phyloP scores from a whole-genome alignment of 2,113 vertebrate genomes.

The Lampris megalopsis region DNA sequence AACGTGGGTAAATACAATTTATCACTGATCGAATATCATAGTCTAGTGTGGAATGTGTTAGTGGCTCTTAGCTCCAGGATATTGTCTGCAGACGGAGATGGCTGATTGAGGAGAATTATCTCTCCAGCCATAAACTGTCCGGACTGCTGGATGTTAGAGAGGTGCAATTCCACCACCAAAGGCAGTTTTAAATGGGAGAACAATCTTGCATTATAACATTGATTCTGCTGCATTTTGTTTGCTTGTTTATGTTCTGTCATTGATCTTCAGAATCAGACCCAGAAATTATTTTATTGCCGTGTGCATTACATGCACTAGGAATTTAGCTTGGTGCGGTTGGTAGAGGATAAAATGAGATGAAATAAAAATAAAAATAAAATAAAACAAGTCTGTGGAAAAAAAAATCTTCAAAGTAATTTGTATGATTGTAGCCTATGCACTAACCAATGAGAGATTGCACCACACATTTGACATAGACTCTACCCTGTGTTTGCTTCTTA shows the following conservation, averaged over 20 bases:
- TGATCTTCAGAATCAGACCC: constrained; percentile 22
- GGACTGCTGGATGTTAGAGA: constrained; percentile 57
- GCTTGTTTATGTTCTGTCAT: constrained; percentile 42
- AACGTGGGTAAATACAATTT: constrained; percentile 94
- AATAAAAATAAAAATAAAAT: too few relatives aligned
- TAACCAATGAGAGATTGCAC: not conserved
- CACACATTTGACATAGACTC: too few relatives aligned
- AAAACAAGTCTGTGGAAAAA: too few relatives aligned
- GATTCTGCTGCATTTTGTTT: constrained; percentile 47
- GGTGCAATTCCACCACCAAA: constrained; percentile 57
- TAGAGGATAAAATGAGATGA: too few relatives aligned
- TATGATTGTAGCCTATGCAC: constrained; percentile 9
- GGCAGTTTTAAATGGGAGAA: constrained; percentile 45
- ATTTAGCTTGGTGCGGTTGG: too few relatives aligned
- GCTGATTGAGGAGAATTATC: constrained; percentile 73
- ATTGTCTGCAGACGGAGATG: constrained; percentile 68
- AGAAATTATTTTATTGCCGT: too few relatives aligned
- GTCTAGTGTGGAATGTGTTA: constrained; percentile 82
- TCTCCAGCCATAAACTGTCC: constrained; percentile 57
- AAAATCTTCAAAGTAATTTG: constrained; percentile 12
- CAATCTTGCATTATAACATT: constrained; percentile 44
- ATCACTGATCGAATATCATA: constrained; percentile 91
- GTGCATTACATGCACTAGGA: too few relatives aligned
- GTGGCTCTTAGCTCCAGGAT: constrained; percentile 75
- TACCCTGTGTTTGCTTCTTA: too few relatives aligned